Percentiles rank a stretch among this genome's conserved stretches.
Evolutionary conservation across 2,113 vertebrate genomes (phyloP).

Genomic region (Verasper variegatus): DNA sequence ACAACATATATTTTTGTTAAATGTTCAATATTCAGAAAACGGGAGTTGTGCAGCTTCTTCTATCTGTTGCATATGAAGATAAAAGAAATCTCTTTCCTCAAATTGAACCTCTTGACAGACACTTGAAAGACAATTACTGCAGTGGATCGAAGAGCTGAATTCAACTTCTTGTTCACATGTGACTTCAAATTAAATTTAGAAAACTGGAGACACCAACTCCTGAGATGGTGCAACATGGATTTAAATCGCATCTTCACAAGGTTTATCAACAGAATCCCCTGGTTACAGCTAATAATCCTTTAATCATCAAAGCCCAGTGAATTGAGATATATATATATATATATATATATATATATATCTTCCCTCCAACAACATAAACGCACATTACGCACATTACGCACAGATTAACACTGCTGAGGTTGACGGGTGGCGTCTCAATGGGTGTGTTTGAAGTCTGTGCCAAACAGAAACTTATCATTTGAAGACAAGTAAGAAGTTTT

Average conservation of each 20-base stretch:
- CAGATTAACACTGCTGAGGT: neutral
- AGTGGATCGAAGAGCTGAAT: neutral
- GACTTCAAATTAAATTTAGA: neutral
- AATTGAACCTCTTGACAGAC: slow-evolving; percentile 10
- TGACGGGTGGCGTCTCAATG: neutral
- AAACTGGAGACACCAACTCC: neutral
- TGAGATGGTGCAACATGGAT: neutral
- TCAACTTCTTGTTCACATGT: neutral
- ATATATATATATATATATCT: too few species aligned
- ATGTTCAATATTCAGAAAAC: neutral
- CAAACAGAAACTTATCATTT: neutral
- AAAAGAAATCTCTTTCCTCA: neutral
- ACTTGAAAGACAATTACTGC: neutral
- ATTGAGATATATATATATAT: too few species aligned
- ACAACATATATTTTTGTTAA: too few species aligned
- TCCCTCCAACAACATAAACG: neutral
- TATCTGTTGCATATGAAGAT: slow-evolving; percentile 37
- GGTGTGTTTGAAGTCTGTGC: neutral
- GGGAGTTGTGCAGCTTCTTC: neutral
- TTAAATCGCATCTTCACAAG: neutral
- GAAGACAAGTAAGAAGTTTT: slow-evolving; percentile 10
- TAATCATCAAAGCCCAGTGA: too few species aligned
- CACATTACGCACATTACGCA: too few species aligned
- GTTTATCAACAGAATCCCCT: too few species aligned
- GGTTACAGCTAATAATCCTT: too few species aligned